Evolutionary conservation across 2,888 invertebrate species (phyloP).

Genomic region (Acanthopleura granulata): DNA sequence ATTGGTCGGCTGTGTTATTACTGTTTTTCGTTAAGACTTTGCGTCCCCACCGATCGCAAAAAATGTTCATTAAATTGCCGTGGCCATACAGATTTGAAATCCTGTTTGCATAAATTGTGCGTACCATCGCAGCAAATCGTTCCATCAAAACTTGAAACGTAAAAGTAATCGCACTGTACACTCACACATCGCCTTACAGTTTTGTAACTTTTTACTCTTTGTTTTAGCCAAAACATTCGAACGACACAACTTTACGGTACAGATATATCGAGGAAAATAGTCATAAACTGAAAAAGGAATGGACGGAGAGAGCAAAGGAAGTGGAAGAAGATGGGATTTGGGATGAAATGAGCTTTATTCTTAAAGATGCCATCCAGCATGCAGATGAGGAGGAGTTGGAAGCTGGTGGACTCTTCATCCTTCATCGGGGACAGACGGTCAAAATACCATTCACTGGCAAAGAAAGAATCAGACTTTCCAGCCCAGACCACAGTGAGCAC

Average conservation of each 20-base stretch:
- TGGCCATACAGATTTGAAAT: too few relatives aligned
- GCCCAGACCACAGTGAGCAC: background rate
- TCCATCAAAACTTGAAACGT: too few relatives aligned
- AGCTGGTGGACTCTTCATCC: background rate
- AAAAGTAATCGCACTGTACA: too few relatives aligned
- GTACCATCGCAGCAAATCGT: too few relatives aligned
- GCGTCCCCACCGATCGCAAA: too few relatives aligned
- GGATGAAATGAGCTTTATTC: background rate
- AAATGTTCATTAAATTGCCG: too few relatives aligned
- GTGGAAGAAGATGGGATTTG: conserved; percentile 13
- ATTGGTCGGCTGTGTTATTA: too few relatives aligned
- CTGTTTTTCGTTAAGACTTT: too few relatives aligned
- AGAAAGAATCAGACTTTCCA: background rate
- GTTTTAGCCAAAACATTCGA: background rate
- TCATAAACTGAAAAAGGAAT: background rate
- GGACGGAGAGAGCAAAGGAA: background rate
- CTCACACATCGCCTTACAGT: too few relatives aligned
- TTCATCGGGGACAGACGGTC: background rate
- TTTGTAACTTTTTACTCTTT: too few relatives aligned
- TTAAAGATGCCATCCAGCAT: background rate
- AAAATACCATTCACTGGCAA: background rate
- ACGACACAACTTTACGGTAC: conserved; percentile 1
- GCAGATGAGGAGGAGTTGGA: background rate
- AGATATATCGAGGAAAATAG: background rate
- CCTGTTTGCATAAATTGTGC: too few relatives aligned